Percentiles rank a stretch among this genome's conserved stretches.
These are phyloP conservation scores for Takifugu flavidus DNA, from an alignment of 2,113 vertebrate genomes.

Conservation along the genomic window DNA sequence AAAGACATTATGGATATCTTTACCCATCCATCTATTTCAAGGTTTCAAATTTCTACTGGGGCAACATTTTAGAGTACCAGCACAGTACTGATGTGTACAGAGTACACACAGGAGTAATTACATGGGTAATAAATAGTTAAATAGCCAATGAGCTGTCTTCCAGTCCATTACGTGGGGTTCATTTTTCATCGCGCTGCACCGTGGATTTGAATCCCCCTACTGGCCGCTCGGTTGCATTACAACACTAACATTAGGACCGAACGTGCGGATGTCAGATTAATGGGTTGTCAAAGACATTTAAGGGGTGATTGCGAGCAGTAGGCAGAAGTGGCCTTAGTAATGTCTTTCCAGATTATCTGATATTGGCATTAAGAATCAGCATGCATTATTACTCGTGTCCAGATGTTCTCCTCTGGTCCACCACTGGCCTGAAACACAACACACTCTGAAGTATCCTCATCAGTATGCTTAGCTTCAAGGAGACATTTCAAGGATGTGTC, in stretches of 20 bases:
- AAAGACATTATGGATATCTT: too few relatives aligned
- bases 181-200: constrained; percentile 10
- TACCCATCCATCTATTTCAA: too few relatives aligned
- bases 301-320: background rate
- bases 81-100: too few relatives aligned
- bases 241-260: background rate
- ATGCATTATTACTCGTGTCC: too few relatives aligned
- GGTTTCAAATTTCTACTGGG: too few relatives aligned
- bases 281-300: background rate
- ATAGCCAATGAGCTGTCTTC: background rate
- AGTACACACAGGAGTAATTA: background rate
- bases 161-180: background rate
- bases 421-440: too few relatives aligned
- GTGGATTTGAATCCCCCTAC: constrained; percentile 37
- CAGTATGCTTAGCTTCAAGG: constrained; percentile 19
- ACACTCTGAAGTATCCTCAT: constrained; percentile 1
- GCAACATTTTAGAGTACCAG: too few relatives aligned
- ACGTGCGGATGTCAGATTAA: background rate
- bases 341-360: constrained; percentile 4
- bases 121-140: background rate
- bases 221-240: constrained; percentile 32
- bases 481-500: constrained; percentile 7
- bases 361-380: background rate
- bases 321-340: background rate
- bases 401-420: too few relatives aligned